Evolutionary conservation across 2,797 vertebrate genomes (phyloP).

Genomic region (Cossypha niveicapilla): DNA sequence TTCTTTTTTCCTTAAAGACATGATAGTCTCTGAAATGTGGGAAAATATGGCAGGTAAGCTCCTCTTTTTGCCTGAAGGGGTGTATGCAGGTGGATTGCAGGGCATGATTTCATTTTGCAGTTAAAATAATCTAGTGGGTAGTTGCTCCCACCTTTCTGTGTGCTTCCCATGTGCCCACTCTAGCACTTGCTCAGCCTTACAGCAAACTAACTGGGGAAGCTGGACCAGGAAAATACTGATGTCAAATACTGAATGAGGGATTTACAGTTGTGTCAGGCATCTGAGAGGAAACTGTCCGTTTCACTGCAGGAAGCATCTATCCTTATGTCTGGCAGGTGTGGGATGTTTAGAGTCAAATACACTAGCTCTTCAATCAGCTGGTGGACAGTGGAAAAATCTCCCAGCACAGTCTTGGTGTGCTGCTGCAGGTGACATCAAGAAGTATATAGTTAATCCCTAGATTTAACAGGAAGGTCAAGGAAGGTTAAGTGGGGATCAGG

Average conservation of each 20-base stretch:
- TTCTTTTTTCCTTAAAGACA: neutral
- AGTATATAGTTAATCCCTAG: slow-evolving; percentile 4
- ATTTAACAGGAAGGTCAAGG: neutral
- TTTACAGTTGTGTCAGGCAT: neutral
- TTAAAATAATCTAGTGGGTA: neutral
- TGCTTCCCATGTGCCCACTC: neutral
- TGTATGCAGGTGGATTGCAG: neutral
- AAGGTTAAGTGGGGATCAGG: slow-evolving; percentile 27
- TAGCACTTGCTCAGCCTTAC: neutral
- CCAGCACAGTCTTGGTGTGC: neutral
- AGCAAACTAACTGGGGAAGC: neutral
- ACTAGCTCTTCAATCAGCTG: neutral
- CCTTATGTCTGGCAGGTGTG: neutral
- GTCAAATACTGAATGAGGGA: neutral
- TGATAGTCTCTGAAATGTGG: neutral
- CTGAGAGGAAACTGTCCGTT: neutral
- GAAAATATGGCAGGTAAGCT: neutral
- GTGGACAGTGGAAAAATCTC: neutral
- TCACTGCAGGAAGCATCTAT: neutral
- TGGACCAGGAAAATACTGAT: neutral
- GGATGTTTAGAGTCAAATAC: neutral
- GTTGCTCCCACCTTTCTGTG: neutral
- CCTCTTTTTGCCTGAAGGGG: neutral
- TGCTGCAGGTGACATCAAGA: neutral
- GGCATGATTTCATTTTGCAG: neutral